phyloP scores from a whole-genome alignment of 2,888 invertebrate genomes.

The Meghimatium bilineatum region DNA sequence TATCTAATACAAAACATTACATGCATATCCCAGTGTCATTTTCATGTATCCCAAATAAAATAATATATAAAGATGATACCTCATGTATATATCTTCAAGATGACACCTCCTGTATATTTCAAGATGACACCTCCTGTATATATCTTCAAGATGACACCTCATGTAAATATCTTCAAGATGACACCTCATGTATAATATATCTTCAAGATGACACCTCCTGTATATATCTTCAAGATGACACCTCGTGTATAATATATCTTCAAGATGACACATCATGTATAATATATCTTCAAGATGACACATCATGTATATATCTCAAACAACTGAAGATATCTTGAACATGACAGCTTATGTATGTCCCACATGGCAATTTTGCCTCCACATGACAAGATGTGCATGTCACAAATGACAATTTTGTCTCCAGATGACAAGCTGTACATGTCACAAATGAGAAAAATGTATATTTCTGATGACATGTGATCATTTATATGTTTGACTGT shows the following conservation, averaged over 20 bases:
- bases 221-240: too few species aligned
- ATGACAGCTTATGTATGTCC: background rate
- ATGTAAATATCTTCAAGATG: background rate
- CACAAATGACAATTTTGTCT: background rate
- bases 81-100: background rate
- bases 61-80: too few species aligned
- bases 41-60: too few species aligned
- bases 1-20: background rate
- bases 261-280: too few species aligned
- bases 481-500: constrained; percentile 53
- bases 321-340: too few species aligned
- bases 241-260: too few species aligned
- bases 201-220: too few species aligned
- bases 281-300: too few species aligned
- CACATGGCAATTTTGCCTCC: too few species aligned
- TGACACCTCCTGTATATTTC: background rate
- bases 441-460: background rate
- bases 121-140: too few species aligned
- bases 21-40: background rate
- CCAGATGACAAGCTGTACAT: background rate
- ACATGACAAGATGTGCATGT: background rate
- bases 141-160: too few species aligned
- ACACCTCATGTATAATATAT: background rate
- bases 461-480: background rate
- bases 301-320: too few species aligned